Conservation (phyloP, 2,888 invertebrate genomes). For the Halocaridina rubra region DNA sequence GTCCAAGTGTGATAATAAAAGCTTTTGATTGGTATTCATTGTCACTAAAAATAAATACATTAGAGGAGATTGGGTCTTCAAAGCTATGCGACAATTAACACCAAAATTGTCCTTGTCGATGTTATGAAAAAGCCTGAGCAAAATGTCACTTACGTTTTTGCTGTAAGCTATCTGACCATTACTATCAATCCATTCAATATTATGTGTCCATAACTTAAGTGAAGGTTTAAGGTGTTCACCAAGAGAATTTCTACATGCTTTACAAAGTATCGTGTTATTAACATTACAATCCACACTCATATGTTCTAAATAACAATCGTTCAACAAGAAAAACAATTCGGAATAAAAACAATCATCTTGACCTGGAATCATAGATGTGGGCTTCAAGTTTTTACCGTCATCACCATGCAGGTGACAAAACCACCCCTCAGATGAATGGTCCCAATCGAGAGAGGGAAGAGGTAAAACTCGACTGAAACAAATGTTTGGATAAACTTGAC, state of each 20-base stretch:
- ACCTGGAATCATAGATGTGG: conserved; percentile 21
- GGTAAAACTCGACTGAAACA: conserved; percentile 27
- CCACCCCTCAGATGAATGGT: conserved; percentile 46
- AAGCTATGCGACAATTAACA: conserved; percentile 42
- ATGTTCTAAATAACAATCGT: neutral
- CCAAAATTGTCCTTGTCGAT: conserved; percentile 50
- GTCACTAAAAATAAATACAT: conserved; percentile 38
- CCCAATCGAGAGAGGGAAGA: conserved; percentile 50
- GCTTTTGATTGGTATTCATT: conserved; percentile 44
- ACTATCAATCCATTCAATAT: conserved; percentile 9
- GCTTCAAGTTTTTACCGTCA: conserved; percentile 35
- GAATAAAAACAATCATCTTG: conserved; percentile 44
- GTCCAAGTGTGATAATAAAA: conserved; percentile 5
- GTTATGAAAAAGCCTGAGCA: conserved; percentile 23
- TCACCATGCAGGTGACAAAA: conserved; percentile 43
- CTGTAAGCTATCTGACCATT: neutral
- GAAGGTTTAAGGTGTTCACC: conserved; percentile 2
- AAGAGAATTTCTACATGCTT: neutral
- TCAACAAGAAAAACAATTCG: conserved; percentile 34
- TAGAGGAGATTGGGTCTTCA: neutral
- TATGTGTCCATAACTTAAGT: conserved; percentile 35
- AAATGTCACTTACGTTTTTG: conserved; percentile 7
- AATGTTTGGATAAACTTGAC: neutral
- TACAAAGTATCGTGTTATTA: neutral
- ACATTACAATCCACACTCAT: neutral